Conservation (phyloP, 2,888 invertebrate species). For the Subacronicta megacephala region DNA sequence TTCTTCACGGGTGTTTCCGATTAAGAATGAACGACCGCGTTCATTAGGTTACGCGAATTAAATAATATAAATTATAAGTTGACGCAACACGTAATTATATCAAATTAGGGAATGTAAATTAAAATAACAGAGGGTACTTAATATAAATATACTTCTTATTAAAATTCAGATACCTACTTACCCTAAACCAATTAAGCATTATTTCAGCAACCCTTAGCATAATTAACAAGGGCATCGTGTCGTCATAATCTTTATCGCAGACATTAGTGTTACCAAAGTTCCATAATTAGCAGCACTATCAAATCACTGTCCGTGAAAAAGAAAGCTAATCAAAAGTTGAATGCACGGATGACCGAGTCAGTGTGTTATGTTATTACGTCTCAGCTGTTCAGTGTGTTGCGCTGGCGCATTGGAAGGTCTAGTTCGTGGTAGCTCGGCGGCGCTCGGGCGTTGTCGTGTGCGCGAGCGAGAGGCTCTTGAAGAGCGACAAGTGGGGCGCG, state of each 20-base stretch:
- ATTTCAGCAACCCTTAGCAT: neutral
- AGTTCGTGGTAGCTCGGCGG: constrained; percentile 82
- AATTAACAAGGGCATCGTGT: constrained; percentile 8
- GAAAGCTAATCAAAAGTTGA: constrained; percentile 89
- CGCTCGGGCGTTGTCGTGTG: constrained; percentile 74
- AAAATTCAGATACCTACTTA: neutral
- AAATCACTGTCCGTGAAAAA: constrained; percentile 83
- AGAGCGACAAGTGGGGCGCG: constrained; percentile 87
- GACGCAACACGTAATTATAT: constrained; percentile 23
- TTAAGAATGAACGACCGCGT: constrained; percentile 32
- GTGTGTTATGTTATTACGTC: constrained; percentile 89
- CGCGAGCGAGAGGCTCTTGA: constrained; percentile 74
- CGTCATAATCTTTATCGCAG: constrained; percentile 14
- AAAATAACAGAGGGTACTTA: neutral
- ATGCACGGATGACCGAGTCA: constrained; percentile 90
- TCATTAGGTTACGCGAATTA: constrained; percentile 40
- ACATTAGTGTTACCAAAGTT: constrained; percentile 24
- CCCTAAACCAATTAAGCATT: no score
- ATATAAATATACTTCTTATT: neutral
- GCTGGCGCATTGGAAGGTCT: constrained; percentile 88
- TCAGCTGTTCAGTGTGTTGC: constrained; percentile 87
- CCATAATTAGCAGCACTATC: constrained; percentile 64
- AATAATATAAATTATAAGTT: constrained; percentile 36
- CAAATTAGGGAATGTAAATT: constrained; percentile 44
- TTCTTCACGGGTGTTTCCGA: constrained; percentile 39